Evolutionary conservation across 2,113 vertebrate species (phyloP), one percentile per base, ranked within the genome.

Genomic region (Podocnemis expansa): DNA sequence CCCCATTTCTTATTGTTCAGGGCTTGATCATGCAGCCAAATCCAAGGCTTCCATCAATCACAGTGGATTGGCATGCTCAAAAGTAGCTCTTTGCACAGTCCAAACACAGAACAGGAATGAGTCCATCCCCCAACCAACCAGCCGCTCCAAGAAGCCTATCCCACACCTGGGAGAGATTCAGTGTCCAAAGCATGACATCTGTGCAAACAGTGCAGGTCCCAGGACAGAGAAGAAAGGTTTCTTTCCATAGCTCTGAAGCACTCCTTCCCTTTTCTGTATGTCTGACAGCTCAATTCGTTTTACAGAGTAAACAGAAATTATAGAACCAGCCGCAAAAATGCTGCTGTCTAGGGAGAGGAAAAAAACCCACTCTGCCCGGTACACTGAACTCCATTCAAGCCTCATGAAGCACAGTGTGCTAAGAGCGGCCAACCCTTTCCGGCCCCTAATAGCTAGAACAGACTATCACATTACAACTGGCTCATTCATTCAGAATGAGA

Each of bases 1-100:
- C 63, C 31, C 55, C 17, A 1, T 17, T 49, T 25, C 85, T 73
- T 16, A 58, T 34, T 31, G 10, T 51, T 51, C 60, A 52, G 58
- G 5, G 2, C 6, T 8, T n/a, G 34, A n/a, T 88, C 51, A 11
- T 1, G 1, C 1, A 13, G 82, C 45, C 52, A 1, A 0, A 2
- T 22, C 58, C 8, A 6, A 21, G 21, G n/a, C 49, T 49, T 43
- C 78, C 0, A 0, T 19, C 38, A 12, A 4, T 1, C 2, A 0
- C 5, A 47, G 34, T 41, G 29, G 34, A 83, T 45, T 24, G 31
- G 4, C 7, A 27, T 52, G 49, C 2, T 58, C 87, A 22, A 34
- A 4, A 11, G 5, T 38, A 76, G 27, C 43, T 80, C 86, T 12
- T 54, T 76, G 78, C 78, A 6, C 45, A 5, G n/a, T 6, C 80